These are phyloP conservation scores for Amblyopsis hoosieri DNA, from an alignment of 2,797 vertebrate species.

Conservation along the genomic window DNA sequence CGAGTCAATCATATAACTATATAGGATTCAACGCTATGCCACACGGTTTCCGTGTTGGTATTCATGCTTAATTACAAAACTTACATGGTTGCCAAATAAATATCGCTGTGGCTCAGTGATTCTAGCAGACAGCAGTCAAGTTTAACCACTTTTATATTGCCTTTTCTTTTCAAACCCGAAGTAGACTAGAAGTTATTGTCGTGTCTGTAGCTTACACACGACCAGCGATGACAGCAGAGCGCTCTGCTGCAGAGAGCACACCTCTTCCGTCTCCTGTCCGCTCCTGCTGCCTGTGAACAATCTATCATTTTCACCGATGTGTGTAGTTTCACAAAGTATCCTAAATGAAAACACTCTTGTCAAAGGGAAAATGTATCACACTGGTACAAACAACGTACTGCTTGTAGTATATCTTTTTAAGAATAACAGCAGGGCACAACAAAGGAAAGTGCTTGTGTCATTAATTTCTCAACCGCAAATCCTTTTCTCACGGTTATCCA, in stretches of 20 bases:
- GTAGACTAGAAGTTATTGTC: neutral
- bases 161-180: neutral
- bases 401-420: no score
- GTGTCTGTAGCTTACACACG: conserved; percentile 11
- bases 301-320: no score
- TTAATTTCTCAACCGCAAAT: conserved; percentile 7
- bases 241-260: conserved; percentile 30
- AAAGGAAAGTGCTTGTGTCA: conserved; percentile 17
- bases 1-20: no score
- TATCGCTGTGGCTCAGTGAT: neutral
- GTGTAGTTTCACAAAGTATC: no score
- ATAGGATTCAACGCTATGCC: neutral
- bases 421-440: neutral
- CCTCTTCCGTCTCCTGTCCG: conserved; percentile 68
- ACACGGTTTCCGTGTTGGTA: conserved; percentile 35
- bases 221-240: neutral
- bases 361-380: no score
- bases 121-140: neutral
- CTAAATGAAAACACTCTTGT: no score
- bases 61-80: neutral
- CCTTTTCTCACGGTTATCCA: conserved; percentile 53
- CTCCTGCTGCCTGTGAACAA: neutral
- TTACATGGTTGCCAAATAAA: neutral
- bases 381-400: no score
- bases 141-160: neutral